Conservation (phyloP, 2,888 invertebrate species). For the Seladonia tumulorum region DNA sequence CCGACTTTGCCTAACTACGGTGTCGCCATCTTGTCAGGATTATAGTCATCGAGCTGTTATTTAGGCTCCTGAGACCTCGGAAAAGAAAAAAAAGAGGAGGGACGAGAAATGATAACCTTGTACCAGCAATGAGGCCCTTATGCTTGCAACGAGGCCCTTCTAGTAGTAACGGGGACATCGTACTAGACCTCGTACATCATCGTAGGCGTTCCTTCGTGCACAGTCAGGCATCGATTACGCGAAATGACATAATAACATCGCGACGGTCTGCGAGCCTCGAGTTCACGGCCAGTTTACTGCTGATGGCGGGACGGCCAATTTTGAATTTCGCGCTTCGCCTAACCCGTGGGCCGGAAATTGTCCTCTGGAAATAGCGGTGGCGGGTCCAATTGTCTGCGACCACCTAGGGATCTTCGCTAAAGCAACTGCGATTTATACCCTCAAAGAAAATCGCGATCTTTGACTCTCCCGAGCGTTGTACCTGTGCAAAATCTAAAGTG, state of each 20-base stretch:
- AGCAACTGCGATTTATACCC: background rate
- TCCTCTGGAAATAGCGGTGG: background rate
- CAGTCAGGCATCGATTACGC: constrained; percentile 53
- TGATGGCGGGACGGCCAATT: constrained; percentile 8
- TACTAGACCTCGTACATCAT: background rate
- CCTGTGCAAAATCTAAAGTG: background rate
- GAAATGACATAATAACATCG: constrained; percentile 52
- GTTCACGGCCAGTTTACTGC: constrained; percentile 49
- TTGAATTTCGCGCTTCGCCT: constrained; percentile 24
- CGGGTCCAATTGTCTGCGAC: background rate
- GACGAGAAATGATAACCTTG: background rate
- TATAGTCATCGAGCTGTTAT: background rate
- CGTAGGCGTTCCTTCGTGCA: constrained; percentile 2
- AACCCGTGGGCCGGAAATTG: background rate
- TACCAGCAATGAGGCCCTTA: no score
- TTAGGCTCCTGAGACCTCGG: no score
- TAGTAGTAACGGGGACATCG: background rate
- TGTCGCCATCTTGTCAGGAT: background rate
- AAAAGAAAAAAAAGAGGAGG: no score
- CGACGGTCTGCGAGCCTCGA: background rate
- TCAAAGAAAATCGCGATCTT: background rate
- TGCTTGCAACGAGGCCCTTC: background rate
- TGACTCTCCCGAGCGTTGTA: background rate
- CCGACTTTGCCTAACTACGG: background rate
- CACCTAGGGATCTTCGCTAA: background rate